Conservation (phyloP, 2,113 vertebrate species). For the Hystrix cristata region DNA sequence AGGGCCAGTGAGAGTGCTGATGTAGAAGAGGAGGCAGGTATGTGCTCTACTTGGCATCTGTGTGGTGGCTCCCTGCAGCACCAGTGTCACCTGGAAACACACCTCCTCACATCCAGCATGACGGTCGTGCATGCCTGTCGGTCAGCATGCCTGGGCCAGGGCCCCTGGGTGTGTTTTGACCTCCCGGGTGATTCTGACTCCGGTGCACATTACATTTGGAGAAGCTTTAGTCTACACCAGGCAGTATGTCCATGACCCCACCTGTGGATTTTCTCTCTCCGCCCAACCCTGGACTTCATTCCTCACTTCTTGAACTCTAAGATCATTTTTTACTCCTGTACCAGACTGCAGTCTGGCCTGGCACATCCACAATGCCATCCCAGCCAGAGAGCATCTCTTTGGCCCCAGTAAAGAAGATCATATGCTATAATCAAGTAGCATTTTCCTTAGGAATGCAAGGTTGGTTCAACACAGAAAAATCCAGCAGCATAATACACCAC, state of each 20-base stretch:
- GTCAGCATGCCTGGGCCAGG: background rate
- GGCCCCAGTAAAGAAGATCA: background rate
- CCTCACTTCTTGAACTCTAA: background rate
- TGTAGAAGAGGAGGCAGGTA: too few relatives aligned
- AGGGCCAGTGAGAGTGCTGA: too few relatives aligned
- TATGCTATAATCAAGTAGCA: background rate
- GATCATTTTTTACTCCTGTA: background rate
- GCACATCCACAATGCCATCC: background rate
- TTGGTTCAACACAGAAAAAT: background rate
- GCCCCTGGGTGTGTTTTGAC: background rate
- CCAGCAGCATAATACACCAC: fast-evolving
- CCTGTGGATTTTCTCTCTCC: background rate
- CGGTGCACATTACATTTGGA: fast-evolving
- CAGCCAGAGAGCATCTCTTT: background rate
- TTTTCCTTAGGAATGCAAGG: slow-evolving; percentile 50
- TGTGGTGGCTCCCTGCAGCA: background rate
- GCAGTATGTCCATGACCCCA: background rate
- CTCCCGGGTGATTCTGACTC: background rate
- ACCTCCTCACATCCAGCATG: background rate
- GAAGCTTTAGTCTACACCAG: background rate
- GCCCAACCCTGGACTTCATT: background rate
- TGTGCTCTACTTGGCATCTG: background rate
- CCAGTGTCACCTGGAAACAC: background rate
- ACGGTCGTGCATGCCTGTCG: background rate
- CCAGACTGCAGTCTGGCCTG: background rate